Base-by-base conservation (phyloP, 2,888 invertebrate genomes). In the Laspeyria flexula region DNA sequence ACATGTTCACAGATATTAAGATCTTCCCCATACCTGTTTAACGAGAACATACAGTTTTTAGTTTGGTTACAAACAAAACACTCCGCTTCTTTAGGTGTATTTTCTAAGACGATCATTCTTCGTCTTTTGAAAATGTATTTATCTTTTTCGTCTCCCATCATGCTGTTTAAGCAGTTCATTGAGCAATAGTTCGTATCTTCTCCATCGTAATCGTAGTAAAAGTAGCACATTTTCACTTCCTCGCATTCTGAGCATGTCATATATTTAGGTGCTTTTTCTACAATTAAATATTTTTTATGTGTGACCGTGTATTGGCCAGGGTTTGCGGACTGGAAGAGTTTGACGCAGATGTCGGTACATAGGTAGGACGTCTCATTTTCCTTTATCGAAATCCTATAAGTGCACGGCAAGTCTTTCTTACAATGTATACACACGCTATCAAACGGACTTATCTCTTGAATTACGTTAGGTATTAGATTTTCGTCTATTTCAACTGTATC, bases 121-220 rank as follows among this genome's bases (percentile, higher is more conserved):
- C 93, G 86, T 51, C 94, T 85, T 57, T 93, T 92, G 52, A 93
- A 88, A 11, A 88, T 83, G 66, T 93, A 94, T 71, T 94, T 94
- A 0, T 94, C 93, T 23, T 84, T 84, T 63, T 94, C 92, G 18
- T 88, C 91, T 0, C 85, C 92, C 79, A 94, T 88, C 83, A 94
- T 88, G 30, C 91, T 88, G 60, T 93, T 84, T 11, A 94, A 85
- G 55, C 94, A 94, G 3, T 79, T 77, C 23, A 92, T 77, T 40
- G 95, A 95, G 44, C 94, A 85, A 65, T 93, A 94, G 50, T 92
- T 85, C 0, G 86, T 91, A 47, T 91, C 88, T 46, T 87, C 88
- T 0, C 86, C 91, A 31, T 88, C 92, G 52, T 77, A 89, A 48
- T 91, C 86, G 58, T 90, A 90, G 64, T 88, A 90, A 60, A 92